Base-by-base conservation (phyloP, 2,797 vertebrate species). In the Sitta carolinensis region DNA sequence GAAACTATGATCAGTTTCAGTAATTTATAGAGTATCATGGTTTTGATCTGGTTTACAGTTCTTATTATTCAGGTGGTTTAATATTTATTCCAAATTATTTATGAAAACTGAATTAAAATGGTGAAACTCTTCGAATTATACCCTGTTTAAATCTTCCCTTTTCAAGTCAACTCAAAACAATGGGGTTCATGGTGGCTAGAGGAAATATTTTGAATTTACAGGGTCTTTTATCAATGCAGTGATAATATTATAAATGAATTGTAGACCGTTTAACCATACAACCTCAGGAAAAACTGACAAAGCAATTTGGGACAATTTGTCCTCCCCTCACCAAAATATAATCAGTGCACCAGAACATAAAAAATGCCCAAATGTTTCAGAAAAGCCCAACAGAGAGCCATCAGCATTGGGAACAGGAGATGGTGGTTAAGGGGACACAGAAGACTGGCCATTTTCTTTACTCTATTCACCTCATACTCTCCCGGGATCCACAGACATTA, bases 301-400 rank as follows among this genome's bases (percentile, higher is more conserved):
- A 72, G 16, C 4, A 69, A 70, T 87, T 70, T 45, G 63, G 15
- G 2, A 80, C 25, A 66, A 58, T 32, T 63, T 22, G 7, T 52
- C 9, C 17, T 62, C 13, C 22, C 7, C 7, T 29, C 3, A 16
- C 3, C 6, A 7, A 79, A 86, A 80, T 36, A 45, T 20, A 48
- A 36, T 27, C 23, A 30, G 47, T 32, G 4, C 19, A 40, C 21
- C 34, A 84, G 66, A 81, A 70, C 29, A 58, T 4, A 13, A 81
- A 70, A 63, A 72, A 58, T 51, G 10, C 13, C 10, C 0, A 0
- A 50, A 13, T 26, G 21, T 27, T n/a, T 62, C 40, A 62, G 32
- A 48, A 84, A 54, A 87, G 8, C 11, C 13, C 14, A 16, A 45
- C 13, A 58, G 36, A 58, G 47, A 59, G 21, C 21, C n/a, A 42